A percentile compares a stretch with the other conserved stretches of the same genome.
Evolutionary conservation across 2,113 vertebrate species (phyloP).

Genomic region (Scomber colias): DNA sequence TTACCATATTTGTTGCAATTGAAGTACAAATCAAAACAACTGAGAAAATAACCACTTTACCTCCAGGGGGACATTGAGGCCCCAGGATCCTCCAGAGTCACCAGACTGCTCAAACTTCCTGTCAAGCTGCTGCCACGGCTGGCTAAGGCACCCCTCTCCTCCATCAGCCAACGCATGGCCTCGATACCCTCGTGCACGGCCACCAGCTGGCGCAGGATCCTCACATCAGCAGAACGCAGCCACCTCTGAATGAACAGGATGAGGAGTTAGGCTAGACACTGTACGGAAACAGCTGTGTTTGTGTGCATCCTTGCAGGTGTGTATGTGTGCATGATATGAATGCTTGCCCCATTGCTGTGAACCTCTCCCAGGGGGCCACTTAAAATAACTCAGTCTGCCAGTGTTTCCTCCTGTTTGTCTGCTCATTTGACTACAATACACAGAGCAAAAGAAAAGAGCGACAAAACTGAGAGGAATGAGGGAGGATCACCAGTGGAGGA

Average conservation of each 20-base stretch:
- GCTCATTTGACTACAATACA: neutral
- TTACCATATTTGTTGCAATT: neutral
- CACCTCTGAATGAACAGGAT: constrained; percentile 67
- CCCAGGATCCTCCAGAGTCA: constrained; percentile 62
- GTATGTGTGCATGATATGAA: neutral
- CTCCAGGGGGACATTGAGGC: constrained; percentile 45
- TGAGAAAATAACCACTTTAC: constrained; percentile 30
- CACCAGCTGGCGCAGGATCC: constrained; percentile 91
- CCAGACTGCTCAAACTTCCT: constrained; percentile 92
- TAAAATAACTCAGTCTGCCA: neutral
- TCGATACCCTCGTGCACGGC: constrained; percentile 92
- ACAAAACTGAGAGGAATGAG: neutral
- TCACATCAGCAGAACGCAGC: constrained; percentile 88
- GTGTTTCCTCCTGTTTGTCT: neutral
- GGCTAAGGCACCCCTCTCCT: constrained; percentile 84
- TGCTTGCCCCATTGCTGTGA: neutral
- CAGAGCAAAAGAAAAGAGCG: neutral
- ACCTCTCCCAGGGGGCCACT: neutral
- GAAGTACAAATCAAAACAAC: neutral
- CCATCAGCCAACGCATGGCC: constrained; percentile 91
- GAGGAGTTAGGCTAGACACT: no score
- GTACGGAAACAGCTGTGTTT: neutral
- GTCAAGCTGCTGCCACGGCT: constrained; percentile 90
- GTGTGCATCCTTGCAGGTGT: neutral
- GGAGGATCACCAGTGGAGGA: neutral